A percentile compares a stretch with the other conserved stretches of the same genome.
These are phyloP conservation scores for Ptilonorhynchus violaceus DNA, from an alignment of 2,113 vertebrate genomes.

Conservation along the genomic window DNA sequence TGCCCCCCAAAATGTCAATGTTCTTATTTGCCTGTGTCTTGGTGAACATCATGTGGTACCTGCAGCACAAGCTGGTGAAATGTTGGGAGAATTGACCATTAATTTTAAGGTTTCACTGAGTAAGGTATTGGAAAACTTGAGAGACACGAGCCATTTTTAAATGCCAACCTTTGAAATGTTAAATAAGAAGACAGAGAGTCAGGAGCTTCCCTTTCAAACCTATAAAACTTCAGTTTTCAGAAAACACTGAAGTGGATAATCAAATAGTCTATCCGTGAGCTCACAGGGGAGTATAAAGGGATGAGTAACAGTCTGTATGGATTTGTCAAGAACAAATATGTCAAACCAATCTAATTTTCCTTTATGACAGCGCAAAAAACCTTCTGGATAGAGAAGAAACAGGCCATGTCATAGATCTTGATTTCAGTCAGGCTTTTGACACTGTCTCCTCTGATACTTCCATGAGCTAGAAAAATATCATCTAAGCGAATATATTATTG, in stretches of 20 bases:
- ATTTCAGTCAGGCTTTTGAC: slow-evolving; percentile 20
- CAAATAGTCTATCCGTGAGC: slow-evolving; percentile 3
- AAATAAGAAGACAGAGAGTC: not conserved
- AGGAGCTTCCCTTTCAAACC: not conserved
- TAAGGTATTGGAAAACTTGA: not conserved
- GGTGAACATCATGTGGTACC: not conserved
- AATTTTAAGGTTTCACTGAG: not conserved
- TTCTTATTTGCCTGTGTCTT: not conserved
- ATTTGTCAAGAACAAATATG: slow-evolving; percentile 47
- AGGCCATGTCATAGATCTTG: slow-evolving; percentile 17
- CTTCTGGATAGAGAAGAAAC: slow-evolving; percentile 31
- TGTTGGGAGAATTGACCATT: not conserved
- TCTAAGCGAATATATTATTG: slow-evolving; percentile 16
- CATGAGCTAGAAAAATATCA: slow-evolving; percentile 14
- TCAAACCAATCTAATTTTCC: slow-evolving; percentile 32
- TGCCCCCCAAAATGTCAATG: not conserved
- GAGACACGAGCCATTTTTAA: not conserved
- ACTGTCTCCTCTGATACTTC: not conserved
- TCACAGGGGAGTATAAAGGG: not conserved
- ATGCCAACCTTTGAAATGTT: not conserved
- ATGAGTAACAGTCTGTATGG: slow-evolving; percentile 16
- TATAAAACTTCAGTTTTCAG: not conserved
- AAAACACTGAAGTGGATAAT: slow-evolving; percentile 19
- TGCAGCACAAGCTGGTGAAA: not conserved
- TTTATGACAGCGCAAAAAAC: slow-evolving; percentile 29